Conservation (phyloP, 2,888 invertebrate species). For the Cheilosia urbana region DNA sequence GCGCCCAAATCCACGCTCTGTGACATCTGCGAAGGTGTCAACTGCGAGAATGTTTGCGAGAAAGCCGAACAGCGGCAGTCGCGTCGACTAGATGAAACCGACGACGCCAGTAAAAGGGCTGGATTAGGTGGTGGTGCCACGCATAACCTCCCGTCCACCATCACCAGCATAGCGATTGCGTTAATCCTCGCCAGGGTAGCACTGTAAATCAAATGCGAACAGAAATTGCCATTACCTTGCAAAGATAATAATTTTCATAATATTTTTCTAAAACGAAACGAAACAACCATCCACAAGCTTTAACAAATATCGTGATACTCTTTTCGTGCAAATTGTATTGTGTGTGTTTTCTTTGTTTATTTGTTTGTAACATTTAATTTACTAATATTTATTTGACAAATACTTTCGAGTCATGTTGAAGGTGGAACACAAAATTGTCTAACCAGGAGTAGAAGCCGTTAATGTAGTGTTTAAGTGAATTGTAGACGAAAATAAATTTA, state of each 20-base stretch:
- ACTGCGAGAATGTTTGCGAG: constrained; percentile 83
- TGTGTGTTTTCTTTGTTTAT: constrained; percentile 43
- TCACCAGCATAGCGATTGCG: constrained; percentile 39
- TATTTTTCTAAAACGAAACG: constrained; percentile 26
- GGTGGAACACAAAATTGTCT: constrained; percentile 1
- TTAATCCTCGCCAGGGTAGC: constrained; percentile 41
- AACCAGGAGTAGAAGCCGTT: constrained; percentile 45
- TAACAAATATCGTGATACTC: constrained; percentile 70
- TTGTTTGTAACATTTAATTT: constrained; percentile 63
- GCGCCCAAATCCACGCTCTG: constrained; percentile 89
- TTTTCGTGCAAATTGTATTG: constrained; percentile 64
- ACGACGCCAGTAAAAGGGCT: constrained; percentile 51
- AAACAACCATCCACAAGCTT: constrained; percentile 64
- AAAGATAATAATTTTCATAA: constrained; percentile 14
- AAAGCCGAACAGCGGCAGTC: constrained; percentile 81
- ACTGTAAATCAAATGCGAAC: constrained; percentile 24
- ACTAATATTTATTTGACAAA: constrained; percentile 73
- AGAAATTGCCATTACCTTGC: constrained; percentile 43
- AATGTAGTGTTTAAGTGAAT: constrained; percentile 56
- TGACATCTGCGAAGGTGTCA: constrained; percentile 91
- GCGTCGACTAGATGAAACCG: constrained; percentile 52
- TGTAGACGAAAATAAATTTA: constrained; percentile 49
- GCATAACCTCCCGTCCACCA: constrained; percentile 20
- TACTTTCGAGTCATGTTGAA: constrained; percentile 42
- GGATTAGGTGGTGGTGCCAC: constrained; percentile 31